Base-by-base conservation (phyloP, 1,140 invertebrate species). In the Calosoma granatense region DNA sequence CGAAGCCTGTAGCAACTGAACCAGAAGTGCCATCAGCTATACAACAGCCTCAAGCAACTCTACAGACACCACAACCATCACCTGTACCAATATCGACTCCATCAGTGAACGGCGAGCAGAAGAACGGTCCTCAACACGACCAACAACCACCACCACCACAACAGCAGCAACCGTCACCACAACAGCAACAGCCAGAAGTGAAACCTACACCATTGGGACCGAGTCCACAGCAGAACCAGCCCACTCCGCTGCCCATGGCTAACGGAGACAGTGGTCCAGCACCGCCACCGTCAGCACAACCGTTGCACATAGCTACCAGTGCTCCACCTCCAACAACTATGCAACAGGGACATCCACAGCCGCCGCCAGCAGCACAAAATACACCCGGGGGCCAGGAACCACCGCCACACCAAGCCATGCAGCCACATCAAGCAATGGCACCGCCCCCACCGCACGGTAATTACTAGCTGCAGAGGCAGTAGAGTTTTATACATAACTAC, bases 121-220 rank as follows among this genome's bases (percentile, higher is more conserved):
- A n/a, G n/a, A n/a, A n/a, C n/a, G n/a, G n/a, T 39, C 53, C 58
- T 51, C 54, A 57, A 52, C 67, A 71, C 59, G 63, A 61, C 53
- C 47, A 59, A 41, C 60, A 61, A 20, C 61, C 63, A 36, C 57
- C 59, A 47, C 60, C 43, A 11, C 65, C 57, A 54, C 60, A 60
- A 58, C 63, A 53, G 36, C 55, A 61, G 4, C 22, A 55, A 20
- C 61, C 59, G n/a, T 58, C 26, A 36, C 6, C 26, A 9, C 26
- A 36, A 36, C 26, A 36, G n/a, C 6, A 9, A 36, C 36, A 60
- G 21, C 55, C 14, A 20, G 56, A 20, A 22, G 26, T 15, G 19
- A 23, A 2, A 26, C 57, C 26, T 51, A 19, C 19, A 1, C 53
- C 19, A 22, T 30, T 20, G 14, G 47, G 53, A 12, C 47, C 19